A percentile compares a stretch with the other conserved stretches of the same genome.
These are phyloP conservation scores for Steinernema scapterisci DNA, from an alignment of 2,888 invertebrate genomes.

Conservation along the genomic window DNA sequence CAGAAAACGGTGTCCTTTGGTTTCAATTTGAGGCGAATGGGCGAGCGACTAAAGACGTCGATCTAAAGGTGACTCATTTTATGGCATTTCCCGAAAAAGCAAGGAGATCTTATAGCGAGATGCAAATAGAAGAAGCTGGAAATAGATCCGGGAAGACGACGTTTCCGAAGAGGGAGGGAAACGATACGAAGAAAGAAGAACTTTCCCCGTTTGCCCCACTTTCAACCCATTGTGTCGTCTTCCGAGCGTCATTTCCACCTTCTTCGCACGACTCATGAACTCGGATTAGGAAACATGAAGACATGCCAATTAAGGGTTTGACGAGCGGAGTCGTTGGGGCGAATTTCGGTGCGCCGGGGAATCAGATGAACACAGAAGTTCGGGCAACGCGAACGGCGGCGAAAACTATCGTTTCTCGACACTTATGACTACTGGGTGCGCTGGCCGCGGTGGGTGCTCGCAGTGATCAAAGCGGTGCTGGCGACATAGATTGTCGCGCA, in stretches of 20 bases:
- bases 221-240: background rate
- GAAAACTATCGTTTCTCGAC: slow-evolving; percentile 15
- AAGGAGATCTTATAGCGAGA: no score
- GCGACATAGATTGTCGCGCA: slow-evolving; percentile 32
- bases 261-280: background rate
- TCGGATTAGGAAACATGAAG: background rate
- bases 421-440: background rate
- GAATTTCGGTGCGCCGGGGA: background rate
- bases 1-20: background rate
- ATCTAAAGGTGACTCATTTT: background rate
- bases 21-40: background rate
- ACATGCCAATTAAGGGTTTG: slow-evolving; percentile 2
- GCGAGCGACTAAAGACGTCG: background rate
- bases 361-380: background rate
- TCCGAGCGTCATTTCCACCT: background rate
- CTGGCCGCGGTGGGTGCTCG: background rate
- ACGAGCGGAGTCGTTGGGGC: background rate
- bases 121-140: no score
- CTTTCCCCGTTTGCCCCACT: slow-evolving; percentile 22
- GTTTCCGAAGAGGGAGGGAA: background rate
- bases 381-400: background rate
- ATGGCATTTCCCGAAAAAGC: background rate
- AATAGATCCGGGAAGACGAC: no score
- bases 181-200: background rate
- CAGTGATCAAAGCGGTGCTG: slow-evolving; percentile 20